Conservation (phyloP, 2,888 invertebrate species). For the Dermolepida albohirtum region DNA sequence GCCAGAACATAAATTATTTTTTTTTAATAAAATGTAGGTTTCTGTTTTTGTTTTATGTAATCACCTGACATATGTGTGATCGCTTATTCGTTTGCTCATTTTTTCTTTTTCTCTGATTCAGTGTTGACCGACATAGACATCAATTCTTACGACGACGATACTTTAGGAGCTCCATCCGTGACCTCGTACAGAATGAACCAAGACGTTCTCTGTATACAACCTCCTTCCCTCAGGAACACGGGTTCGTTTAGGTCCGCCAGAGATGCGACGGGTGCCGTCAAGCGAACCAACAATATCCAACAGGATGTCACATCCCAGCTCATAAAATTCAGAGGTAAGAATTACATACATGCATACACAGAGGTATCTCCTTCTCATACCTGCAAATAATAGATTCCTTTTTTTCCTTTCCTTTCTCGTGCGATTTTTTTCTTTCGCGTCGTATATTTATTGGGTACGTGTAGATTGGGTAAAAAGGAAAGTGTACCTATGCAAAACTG, state of each 20-base stretch:
- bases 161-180: conserved; percentile 61
- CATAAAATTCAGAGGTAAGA: conserved; percentile 64
- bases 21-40: too few species aligned
- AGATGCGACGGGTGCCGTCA: conserved; percentile 53
- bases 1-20: too few species aligned
- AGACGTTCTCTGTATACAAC: conserved; percentile 62
- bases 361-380: neutral
- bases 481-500: too few species aligned
- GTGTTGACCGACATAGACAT: conserved; percentile 73
- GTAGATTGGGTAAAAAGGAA: too few species aligned
- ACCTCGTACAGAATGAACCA: conserved; percentile 62
- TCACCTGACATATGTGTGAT: too few species aligned
- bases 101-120: conserved; percentile 55
- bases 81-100: too few species aligned
- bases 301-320: conserved; percentile 58
- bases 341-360: neutral
- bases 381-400: too few species aligned
- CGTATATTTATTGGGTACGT: too few species aligned
- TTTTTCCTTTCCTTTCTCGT: neutral
- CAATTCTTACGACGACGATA: conserved; percentile 65
- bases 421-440: too few species aligned
- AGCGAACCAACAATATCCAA: conserved; percentile 52
- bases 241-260: conserved; percentile 60
- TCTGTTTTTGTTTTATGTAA: too few species aligned
- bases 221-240: conserved; percentile 58